These are phyloP conservation scores for Salvelinus namaycush DNA, from an alignment of 2,113 vertebrate genomes.

Conservation along the genomic window DNA sequence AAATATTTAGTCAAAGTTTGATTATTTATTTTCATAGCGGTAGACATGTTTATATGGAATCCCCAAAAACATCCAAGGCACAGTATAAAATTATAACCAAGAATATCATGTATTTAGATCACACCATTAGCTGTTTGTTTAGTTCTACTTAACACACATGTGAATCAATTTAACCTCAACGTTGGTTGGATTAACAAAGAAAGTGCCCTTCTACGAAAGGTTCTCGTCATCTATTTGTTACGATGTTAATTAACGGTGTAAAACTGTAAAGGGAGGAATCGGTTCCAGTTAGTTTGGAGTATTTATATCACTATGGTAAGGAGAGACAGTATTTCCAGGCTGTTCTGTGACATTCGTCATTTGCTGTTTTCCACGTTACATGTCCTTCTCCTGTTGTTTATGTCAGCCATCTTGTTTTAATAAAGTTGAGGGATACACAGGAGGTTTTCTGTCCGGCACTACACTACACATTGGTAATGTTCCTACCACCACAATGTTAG, in stretches of 20 bases:
- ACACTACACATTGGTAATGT: not conserved
- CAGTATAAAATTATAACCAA: constrained; percentile 13
- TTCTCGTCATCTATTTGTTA: constrained; percentile 13
- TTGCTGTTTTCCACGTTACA: not conserved
- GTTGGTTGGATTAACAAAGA: constrained; percentile 31
- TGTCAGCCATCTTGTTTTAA: constrained; percentile 9
- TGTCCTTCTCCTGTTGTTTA: not conserved
- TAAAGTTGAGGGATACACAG: constrained; percentile 10
- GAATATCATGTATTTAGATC: constrained; percentile 26
- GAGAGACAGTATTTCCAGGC: not conserved
- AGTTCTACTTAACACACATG: constrained; percentile 15
- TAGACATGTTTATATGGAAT: not conserved
- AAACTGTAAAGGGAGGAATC: not conserved
- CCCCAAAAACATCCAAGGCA: constrained; percentile 8
- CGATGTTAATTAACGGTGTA: not conserved
- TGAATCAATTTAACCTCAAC: constrained; percentile 26
- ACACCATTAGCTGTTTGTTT: constrained; percentile 30
- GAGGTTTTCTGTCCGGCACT: no score
- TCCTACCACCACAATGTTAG: constrained; percentile 2
- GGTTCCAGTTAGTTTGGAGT: not conserved
- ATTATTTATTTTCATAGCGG: no score
- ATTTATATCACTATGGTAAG: not conserved
- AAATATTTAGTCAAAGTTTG: not conserved
- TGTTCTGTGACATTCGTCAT: not conserved
- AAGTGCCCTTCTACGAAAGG: constrained; percentile 23